phyloP scores from a whole-genome alignment of 2,113 vertebrate species.

The Amia ocellicauda region DNA sequence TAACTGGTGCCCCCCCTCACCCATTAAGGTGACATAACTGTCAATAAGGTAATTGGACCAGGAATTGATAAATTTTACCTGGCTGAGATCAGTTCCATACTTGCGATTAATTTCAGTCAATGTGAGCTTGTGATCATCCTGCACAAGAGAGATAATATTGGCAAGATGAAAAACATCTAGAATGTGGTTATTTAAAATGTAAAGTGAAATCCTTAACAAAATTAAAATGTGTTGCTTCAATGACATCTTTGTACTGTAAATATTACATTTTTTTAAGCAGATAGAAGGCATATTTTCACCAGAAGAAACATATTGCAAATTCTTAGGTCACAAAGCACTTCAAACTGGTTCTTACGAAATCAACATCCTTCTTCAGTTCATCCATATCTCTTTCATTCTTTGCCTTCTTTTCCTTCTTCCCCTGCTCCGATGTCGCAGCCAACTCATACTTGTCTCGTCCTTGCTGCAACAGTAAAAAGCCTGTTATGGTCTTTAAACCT shows the following conservation, averaged over 20 bases:
- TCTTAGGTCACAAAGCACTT: neutral
- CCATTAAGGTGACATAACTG: no score
- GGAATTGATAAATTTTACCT: conserved; percentile 74
- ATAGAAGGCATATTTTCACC: no score
- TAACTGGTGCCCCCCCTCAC: no score
- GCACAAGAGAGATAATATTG: conserved; percentile 28
- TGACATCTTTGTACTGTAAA: no score
- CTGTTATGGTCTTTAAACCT: no score
- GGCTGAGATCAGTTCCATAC: conserved; percentile 89
- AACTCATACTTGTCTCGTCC: conserved; percentile 96
- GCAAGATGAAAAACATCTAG: neutral
- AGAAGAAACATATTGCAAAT: no score
- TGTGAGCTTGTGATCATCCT: conserved; percentile 96
- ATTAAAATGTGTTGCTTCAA: no score
- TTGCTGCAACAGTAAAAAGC: conserved; percentile 67
- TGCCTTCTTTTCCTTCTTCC: conserved; percentile 75
- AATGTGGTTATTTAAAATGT: neutral
- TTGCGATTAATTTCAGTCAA: conserved; percentile 92
- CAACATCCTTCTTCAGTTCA: conserved; percentile 93
- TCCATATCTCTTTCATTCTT: conserved; percentile 89
- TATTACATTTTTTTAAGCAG: no score
- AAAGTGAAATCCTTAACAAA: neutral
- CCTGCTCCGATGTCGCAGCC: conserved; percentile 90
- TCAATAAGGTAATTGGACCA: no score
- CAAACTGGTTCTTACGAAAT: conserved; percentile 60